Percentiles rank a stretch among this genome's conserved stretches.
These are phyloP conservation scores for Malurus cyaneus DNA, from an alignment of 2,113 vertebrate genomes.

Conservation along the genomic window DNA sequence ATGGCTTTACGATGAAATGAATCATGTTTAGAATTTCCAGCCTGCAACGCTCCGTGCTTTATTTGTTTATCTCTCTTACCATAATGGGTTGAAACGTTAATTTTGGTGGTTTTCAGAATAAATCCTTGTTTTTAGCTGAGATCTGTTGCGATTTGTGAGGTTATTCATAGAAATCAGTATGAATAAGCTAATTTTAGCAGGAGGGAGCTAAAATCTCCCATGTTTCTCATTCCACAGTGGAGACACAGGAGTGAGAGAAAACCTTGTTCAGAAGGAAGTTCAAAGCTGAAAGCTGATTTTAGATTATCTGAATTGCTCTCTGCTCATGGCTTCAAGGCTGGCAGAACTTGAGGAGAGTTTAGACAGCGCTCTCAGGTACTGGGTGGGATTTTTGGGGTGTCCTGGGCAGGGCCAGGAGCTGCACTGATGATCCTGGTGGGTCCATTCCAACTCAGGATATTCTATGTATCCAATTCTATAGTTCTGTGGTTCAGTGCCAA, in stretches of 20 bases:
- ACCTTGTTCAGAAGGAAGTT: background rate
- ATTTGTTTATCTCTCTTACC: background rate
- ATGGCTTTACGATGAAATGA: background rate
- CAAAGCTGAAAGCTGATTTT: background rate
- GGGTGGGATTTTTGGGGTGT: background rate
- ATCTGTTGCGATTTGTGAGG: background rate
- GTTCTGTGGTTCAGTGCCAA: background rate
- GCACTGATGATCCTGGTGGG: background rate
- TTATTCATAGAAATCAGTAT: background rate
- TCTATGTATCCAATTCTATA: background rate
- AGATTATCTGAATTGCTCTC: background rate
- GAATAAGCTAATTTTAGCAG: background rate
- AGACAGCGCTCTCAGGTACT: background rate
- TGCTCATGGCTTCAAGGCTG: background rate
- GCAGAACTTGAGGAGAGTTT: accelerated
- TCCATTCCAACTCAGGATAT: background rate
- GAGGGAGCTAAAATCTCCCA: background rate
- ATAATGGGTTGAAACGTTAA: background rate
- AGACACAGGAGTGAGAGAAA: background rate
- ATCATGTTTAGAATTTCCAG: background rate
- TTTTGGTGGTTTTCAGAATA: background rate
- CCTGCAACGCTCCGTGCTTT: background rate
- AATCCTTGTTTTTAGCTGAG: background rate
- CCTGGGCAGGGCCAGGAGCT: background rate
- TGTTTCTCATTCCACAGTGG: background rate